Percentiles rank a stretch among this genome's conserved stretches.
These are phyloP conservation scores for Trichonephila clavata DNA, from an alignment of 1,140 invertebrate species.

Conservation along the genomic window DNA sequence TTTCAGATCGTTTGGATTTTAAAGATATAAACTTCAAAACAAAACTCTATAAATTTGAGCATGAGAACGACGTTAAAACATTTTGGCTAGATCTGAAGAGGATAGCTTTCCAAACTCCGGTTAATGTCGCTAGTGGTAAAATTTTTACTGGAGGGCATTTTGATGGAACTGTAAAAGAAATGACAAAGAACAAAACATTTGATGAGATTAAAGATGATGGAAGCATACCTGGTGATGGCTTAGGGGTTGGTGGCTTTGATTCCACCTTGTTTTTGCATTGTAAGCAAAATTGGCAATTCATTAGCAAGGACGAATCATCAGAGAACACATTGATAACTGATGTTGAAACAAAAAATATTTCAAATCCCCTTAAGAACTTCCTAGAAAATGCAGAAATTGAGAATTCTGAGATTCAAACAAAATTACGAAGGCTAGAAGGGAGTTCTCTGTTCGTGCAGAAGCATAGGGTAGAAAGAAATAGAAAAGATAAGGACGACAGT, in stretches of 20 bases:
- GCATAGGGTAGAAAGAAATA: too few species aligned
- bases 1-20: constrained; percentile 85
- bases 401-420: background rate
- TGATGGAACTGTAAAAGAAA: constrained; percentile 83
- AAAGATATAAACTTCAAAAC: constrained; percentile 78
- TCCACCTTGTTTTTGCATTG: constrained; percentile 86
- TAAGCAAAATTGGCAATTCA: constrained; percentile 85
- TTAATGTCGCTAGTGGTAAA: constrained; percentile 82
- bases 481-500: background rate
- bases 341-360: background rate
- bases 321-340: background rate
- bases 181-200: constrained; percentile 80
- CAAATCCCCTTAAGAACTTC: background rate
- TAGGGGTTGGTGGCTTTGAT: constrained; percentile 88
- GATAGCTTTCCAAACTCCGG: constrained; percentile 85
- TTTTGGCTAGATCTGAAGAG: constrained; percentile 89
- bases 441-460: background rate
- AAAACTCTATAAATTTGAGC: constrained; percentile 81
- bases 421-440: background rate
- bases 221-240: constrained; percentile 86
- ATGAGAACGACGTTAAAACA: constrained; percentile 83
- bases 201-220: constrained; percentile 84
- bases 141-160: constrained; percentile 80
- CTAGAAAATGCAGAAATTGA: background rate
- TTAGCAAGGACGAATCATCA: background rate